Evolutionary conservation across 2,113 vertebrate genomes (phyloP).

Genomic region (Crotophaga sulcirostris): DNA sequence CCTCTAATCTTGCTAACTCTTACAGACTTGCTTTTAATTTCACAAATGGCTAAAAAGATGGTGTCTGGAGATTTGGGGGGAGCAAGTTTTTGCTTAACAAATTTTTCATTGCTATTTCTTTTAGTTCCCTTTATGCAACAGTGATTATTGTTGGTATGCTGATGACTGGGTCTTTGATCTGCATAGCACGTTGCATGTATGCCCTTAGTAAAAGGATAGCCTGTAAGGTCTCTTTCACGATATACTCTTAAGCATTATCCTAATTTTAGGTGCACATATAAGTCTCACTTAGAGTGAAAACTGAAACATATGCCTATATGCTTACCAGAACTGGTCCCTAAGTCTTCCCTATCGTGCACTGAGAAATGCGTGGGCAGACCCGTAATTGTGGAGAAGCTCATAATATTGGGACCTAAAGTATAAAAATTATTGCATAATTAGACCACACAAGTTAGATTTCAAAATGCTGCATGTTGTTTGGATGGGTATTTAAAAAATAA

Average conservation of each 20-base stretch:
- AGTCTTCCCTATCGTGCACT: slow-evolving; percentile 27
- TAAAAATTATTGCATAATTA: slow-evolving; percentile 68
- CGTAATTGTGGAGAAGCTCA: slow-evolving; percentile 59
- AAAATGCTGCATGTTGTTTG: slow-evolving; percentile 54
- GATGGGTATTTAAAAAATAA: slow-evolving; percentile 63
- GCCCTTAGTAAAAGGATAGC: neutral
- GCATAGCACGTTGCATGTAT: neutral
- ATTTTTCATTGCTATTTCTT: neutral
- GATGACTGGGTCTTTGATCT: neutral
- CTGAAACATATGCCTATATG: neutral
- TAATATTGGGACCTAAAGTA: slow-evolving; percentile 65
- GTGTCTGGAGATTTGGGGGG: neutral
- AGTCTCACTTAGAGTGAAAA: neutral
- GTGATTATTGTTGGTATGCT: neutral
- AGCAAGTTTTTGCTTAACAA: neutral
- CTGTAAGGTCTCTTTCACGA: neutral
- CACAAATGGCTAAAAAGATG: neutral
- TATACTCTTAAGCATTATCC: neutral
- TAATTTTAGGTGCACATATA: neutral
- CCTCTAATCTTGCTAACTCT: neutral
- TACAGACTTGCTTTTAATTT: neutral
- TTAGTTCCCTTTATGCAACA: neutral
- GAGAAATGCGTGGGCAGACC: slow-evolving; percentile 60
- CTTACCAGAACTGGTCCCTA: slow-evolving; percentile 19
- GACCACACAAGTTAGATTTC: slow-evolving; percentile 69